phyloP scores from a whole-genome alignment of 2,888 invertebrate genomes.

The Glomeris marginata region DNA sequence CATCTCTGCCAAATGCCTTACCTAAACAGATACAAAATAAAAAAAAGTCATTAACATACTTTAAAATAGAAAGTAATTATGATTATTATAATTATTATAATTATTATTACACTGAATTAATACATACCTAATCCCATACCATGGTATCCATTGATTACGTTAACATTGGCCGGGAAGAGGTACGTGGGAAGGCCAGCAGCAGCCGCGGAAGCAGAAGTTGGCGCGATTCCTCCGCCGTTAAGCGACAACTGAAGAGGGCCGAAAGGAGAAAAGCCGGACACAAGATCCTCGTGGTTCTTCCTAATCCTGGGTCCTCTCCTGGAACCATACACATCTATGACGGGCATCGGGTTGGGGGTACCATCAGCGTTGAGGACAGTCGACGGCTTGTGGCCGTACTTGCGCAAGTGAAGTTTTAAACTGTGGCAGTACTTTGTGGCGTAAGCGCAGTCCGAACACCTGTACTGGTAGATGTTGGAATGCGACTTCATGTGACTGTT shows the following conservation, averaged over 20 bases:
- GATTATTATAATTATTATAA: no score
- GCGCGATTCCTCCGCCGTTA: no score
- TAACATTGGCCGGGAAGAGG: slow-evolving; percentile 1
- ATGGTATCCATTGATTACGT: background rate
- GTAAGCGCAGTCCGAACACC: slow-evolving; percentile 85
- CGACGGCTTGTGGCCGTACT: slow-evolving; percentile 78
- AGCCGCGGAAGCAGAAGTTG: background rate
- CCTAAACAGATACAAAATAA: no score
- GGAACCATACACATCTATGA: slow-evolving; percentile 82
- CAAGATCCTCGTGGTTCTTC: slow-evolving; percentile 21
- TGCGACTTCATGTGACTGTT: slow-evolving; percentile 97
- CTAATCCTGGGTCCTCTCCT: slow-evolving; percentile 61
- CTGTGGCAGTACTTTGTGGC: slow-evolving; percentile 98
- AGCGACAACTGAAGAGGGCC: background rate
- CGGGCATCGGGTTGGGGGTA: slow-evolving; percentile 67
- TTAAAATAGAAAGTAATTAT: no score
- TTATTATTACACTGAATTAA: no score
- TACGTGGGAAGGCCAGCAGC: slow-evolving; percentile 1
- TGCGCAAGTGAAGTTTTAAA: slow-evolving; percentile 82
- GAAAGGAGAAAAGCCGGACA: background rate
- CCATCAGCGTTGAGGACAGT: slow-evolving; percentile 81
- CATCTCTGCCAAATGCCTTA: no score
- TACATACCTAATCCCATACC: no score
- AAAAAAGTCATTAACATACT: no score
- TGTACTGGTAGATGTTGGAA: slow-evolving; percentile 71